Conservation (phyloP, 1,140 invertebrate species). For the Diorhabda elongata region DNA sequence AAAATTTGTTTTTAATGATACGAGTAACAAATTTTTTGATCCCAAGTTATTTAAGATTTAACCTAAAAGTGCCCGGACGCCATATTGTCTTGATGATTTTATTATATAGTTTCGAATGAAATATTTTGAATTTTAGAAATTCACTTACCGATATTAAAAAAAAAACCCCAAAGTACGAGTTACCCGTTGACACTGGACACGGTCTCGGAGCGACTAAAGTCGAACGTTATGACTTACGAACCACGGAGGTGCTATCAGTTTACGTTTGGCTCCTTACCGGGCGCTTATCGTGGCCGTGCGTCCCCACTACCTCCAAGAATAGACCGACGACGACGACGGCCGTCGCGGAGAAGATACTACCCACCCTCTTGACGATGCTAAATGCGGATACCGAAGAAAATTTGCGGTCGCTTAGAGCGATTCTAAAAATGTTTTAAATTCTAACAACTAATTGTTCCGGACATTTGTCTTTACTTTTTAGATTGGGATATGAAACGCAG, state of each 20-base stretch:
- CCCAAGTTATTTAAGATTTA: too few relatives aligned
- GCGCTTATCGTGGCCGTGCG: constrained; percentile 27
- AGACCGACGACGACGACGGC: constrained; percentile 19
- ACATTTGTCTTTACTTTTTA: too few relatives aligned
- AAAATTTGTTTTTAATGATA: too few relatives aligned
- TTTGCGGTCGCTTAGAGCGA: constrained; percentile 11
- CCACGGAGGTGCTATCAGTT: constrained; percentile 43
- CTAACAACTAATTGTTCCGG: too few relatives aligned
- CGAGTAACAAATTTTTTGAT: too few relatives aligned
- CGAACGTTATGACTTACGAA: constrained; percentile 17
- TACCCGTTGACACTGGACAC: constrained; percentile 35
- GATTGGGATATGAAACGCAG: too few relatives aligned
- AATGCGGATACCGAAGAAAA: constrained; percentile 8
- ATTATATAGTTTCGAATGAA: too few relatives aligned
- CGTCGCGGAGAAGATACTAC: constrained; percentile 12
- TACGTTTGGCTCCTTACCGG: constrained; percentile 44
- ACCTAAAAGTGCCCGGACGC: too few relatives aligned
- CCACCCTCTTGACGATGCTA: background rate
- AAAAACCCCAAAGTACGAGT: constrained; percentile 28
- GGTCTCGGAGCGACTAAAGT: constrained; percentile 46
- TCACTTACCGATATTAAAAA: constrained; percentile 27
- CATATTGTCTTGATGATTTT: too few relatives aligned
- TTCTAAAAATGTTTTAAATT: constrained; percentile 28
- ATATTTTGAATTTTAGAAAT: too few relatives aligned
- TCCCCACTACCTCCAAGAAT: constrained; percentile 31